Percentiles rank a stretch among this genome's conserved stretches.
Conservation (phyloP, 2,797 vertebrate species). For the Gambelia wislizenii region DNA sequence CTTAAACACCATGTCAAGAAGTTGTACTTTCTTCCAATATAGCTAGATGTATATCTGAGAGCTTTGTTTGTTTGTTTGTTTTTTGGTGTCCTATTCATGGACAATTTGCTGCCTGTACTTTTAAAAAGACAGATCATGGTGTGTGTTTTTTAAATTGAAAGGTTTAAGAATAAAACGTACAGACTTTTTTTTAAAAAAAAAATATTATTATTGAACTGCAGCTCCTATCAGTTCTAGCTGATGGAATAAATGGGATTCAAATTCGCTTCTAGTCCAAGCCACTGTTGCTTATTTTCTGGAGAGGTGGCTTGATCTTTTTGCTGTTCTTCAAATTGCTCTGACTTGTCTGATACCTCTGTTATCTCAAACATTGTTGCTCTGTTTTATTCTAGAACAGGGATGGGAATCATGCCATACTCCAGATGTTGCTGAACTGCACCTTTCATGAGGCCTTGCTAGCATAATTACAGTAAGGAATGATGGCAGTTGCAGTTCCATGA, state of each 20-base stretch:
- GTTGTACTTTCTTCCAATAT: too few relatives aligned
- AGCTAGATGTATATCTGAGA: not conserved
- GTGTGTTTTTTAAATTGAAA: not conserved
- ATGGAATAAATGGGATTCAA: too few relatives aligned
- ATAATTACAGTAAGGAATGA: too few relatives aligned
- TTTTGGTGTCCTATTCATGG: not conserved
- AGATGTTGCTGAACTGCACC: too few relatives aligned
- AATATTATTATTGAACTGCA: not conserved
- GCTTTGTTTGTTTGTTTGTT: too few relatives aligned
- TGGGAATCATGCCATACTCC: too few relatives aligned
- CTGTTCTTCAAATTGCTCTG: not conserved
- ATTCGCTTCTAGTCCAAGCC: too few relatives aligned
- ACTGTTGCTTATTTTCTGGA: constrained; percentile 1
- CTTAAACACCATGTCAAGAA: not conserved
- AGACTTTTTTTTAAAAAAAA: not conserved
- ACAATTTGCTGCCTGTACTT: not conserved
- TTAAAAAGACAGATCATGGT: not conserved
- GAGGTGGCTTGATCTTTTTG: fast-evolving
- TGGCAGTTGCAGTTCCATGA: too few relatives aligned
- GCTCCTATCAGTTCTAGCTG: too few relatives aligned
- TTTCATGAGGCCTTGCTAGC: too few relatives aligned
- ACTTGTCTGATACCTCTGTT: not conserved
- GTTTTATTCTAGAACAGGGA: too few relatives aligned
- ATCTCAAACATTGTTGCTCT: not conserved
- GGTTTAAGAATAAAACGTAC: not conserved